Conservation (phyloP, 2,113 vertebrate genomes). For the Paralichthys olivaceus region DNA sequence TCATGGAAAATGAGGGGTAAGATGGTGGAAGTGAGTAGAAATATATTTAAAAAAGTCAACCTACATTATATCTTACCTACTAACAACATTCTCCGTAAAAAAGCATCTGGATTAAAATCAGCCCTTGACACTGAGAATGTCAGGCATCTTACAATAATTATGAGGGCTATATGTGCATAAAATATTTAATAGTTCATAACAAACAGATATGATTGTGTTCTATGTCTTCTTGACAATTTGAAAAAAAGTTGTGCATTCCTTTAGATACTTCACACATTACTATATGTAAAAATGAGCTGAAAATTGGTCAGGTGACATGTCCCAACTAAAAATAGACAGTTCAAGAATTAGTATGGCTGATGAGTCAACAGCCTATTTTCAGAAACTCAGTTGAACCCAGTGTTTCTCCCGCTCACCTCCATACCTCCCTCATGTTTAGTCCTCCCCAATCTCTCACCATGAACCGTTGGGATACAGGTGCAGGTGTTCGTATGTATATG, state of each 20-base stretch:
- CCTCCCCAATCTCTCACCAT: constrained; percentile 41
- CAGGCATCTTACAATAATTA: no score
- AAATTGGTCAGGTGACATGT: not conserved
- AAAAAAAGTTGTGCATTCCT: not conserved
- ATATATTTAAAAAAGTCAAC: no score
- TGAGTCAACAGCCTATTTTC: not conserved
- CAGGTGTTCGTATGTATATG: constrained; percentile 62
- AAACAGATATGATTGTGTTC: no score
- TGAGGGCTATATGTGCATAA: no score
- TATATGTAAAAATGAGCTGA: not conserved
- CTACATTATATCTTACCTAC: not conserved
- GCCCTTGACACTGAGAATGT: no score
- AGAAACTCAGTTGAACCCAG: not conserved
- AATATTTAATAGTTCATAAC: no score
- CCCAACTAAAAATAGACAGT: not conserved
- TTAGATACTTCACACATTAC: not conserved
- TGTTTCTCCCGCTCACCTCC: constrained; percentile 16
- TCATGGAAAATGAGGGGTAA: not conserved
- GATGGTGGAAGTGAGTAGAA: not conserved
- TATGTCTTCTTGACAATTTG: no score
- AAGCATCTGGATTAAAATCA: not conserved
- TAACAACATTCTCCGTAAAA: not conserved
- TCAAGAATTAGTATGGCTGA: not conserved
- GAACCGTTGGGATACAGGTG: constrained; percentile 39
- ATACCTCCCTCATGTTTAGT: constrained; percentile 33